Percentiles rank a stretch among this genome's conserved stretches.
phyloP scores from a whole-genome alignment of 2,797 vertebrate species.

The Salarias fasciatus region DNA sequence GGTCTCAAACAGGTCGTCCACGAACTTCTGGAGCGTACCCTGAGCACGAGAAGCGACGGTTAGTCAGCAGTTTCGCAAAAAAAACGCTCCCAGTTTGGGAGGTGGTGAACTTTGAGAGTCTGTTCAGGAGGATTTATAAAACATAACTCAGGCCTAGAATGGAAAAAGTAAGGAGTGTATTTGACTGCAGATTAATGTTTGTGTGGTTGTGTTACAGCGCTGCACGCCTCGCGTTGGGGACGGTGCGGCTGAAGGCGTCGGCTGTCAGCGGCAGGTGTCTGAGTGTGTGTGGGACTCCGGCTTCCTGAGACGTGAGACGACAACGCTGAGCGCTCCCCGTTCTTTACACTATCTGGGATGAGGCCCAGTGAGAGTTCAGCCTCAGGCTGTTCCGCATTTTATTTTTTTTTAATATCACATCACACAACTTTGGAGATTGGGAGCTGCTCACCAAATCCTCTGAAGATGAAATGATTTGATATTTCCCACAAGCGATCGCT shows the following conservation, averaged over 20 bases:
- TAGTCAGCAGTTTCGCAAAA: conserved; percentile 2
- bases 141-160: neutral
- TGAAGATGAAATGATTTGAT: conserved; percentile 53
- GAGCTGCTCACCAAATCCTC: conserved; percentile 48
- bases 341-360: conserved; percentile 51
- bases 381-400: conserved; percentile 38
- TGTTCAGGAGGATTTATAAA: neutral
- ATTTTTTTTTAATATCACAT: conserved; percentile 24
- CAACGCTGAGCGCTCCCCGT: conserved; percentile 28
- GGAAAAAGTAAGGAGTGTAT: neutral
- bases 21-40: conserved; percentile 98
- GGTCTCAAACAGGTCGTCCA: conserved; percentile 98
- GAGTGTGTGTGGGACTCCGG: conserved; percentile 34
- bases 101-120: neutral
- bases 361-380: conserved; percentile 61
- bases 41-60: conserved; percentile 52
- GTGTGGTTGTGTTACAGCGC: neutral
- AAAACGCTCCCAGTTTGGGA: neutral
- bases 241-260: conserved; percentile 30
- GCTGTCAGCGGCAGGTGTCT: conserved; percentile 36
- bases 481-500: conserved; percentile 38
- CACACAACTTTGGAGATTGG: conserved; percentile 37
- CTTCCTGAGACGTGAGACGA: conserved; percentile 50
- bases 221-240: conserved; percentile 3
- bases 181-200: conserved; percentile 3